phyloP scores from a whole-genome alignment of 2,113 vertebrate species.

The Zosterops hypoxanthus region DNA sequence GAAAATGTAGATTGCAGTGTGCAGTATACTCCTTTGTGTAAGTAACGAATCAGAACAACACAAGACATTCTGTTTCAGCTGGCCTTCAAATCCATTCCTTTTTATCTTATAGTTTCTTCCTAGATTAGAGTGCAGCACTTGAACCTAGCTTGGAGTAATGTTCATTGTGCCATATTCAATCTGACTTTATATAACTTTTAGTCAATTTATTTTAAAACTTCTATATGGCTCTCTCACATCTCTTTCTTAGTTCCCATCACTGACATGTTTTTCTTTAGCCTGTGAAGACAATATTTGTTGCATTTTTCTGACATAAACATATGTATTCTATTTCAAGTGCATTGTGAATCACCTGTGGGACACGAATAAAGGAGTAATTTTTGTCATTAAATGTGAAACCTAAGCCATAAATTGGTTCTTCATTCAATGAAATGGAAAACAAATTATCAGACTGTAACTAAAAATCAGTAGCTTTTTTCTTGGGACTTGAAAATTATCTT shows the following conservation, averaged over 20 bases:
- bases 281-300: not conserved
- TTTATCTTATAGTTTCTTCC: not conserved
- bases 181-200: not conserved
- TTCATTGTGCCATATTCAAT: not conserved
- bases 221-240: not conserved
- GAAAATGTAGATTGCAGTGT: not conserved
- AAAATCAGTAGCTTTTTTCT: not conserved
- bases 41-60: fast-evolving
- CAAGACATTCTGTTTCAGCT: not conserved
- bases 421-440: not conserved
- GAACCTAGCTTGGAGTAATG: not conserved
- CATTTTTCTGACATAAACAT: not conserved
- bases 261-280: not conserved
- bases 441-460: not conserved
- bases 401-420: not conserved
- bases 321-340: not conserved
- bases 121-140: not conserved
- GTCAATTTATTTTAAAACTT: not conserved
- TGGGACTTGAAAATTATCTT: not conserved
- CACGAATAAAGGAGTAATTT: not conserved
- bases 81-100: not conserved
- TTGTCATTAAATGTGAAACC: not conserved
- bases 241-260: not conserved
- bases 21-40: not conserved
- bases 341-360: not conserved